Percentiles rank a stretch among this genome's conserved stretches.
These are phyloP conservation scores for Alloplasta piceator DNA, from an alignment of 2,888 invertebrate species.

Conservation along the genomic window DNA sequence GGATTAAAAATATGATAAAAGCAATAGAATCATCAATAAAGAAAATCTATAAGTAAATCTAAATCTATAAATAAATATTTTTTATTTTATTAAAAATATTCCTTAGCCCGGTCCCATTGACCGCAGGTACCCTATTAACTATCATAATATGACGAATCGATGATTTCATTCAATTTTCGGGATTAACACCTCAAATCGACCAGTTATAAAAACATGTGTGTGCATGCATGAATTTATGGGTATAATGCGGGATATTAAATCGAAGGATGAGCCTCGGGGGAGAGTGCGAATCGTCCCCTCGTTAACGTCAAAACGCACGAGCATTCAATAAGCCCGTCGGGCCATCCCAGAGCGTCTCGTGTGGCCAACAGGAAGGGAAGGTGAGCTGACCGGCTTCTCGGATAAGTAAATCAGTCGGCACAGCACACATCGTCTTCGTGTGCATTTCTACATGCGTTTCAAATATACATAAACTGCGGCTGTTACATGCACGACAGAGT, in stretches of 20 bases:
- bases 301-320: slow-evolving; percentile 76
- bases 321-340: slow-evolving; percentile 73
- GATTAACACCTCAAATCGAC: too few relatives aligned
- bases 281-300: slow-evolving; percentile 62
- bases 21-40: too few relatives aligned
- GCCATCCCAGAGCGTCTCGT: slow-evolving; percentile 4
- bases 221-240: too few relatives aligned
- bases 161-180: too few relatives aligned
- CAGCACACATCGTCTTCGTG: slow-evolving; percentile 8
- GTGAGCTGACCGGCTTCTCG: slow-evolving; percentile 54
- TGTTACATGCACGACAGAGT: neutral
- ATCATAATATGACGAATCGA: too few relatives aligned
- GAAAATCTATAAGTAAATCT: too few relatives aligned
- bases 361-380: neutral
- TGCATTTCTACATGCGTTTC: slow-evolving; percentile 2
- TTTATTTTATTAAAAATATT: too few relatives aligned
- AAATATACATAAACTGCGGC: slow-evolving; percentile 9
- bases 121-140: too few relatives aligned
- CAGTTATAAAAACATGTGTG: too few relatives aligned
- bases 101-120: too few relatives aligned
- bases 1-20: too few relatives aligned
- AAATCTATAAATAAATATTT: too few relatives aligned
- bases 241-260: neutral
- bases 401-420: slow-evolving; percentile 76
- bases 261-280: slow-evolving; percentile 1